Percentiles rank a stretch among this genome's conserved stretches.
phyloP scores from a whole-genome alignment of 1,140 invertebrate genomes.

The Drosophila nikananu region DNA sequence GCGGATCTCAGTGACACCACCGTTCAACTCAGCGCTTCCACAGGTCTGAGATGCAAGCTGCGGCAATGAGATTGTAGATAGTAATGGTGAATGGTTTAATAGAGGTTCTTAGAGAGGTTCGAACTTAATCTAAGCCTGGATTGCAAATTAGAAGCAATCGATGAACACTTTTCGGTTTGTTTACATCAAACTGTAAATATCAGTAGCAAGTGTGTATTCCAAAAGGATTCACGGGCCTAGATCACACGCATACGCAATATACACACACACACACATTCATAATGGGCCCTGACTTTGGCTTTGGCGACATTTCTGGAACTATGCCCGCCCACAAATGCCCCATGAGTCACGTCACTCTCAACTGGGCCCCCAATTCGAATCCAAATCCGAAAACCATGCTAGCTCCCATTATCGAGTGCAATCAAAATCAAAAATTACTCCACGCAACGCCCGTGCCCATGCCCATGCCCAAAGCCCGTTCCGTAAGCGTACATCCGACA shows the following conservation, averaged over 20 bases:
- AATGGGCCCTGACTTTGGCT: constrained; percentile 21
- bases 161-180: constrained; percentile 9
- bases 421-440: constrained; percentile 49
- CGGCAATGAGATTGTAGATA: neutral
- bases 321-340: constrained; percentile 35
- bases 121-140: neutral
- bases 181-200: constrained; percentile 22
- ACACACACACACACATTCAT: neutral
- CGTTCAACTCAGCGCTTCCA: constrained; percentile 47
- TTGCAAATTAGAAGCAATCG: neutral
- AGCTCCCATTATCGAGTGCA: constrained; percentile 26
- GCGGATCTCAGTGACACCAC: constrained; percentile 54
- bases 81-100: neutral
- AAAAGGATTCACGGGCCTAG: constrained; percentile 19
- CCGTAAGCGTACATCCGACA: constrained; percentile 25
- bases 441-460: constrained; percentile 35
- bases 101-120: neutral
- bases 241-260: constrained; percentile 5
- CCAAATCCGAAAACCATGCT: constrained; percentile 37
- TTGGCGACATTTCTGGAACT: constrained; percentile 36
- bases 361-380: constrained; percentile 14
- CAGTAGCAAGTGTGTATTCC: constrained; percentile 18
- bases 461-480: constrained; percentile 16
- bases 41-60: constrained; percentile 19
- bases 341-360: constrained; percentile 34